These are phyloP conservation scores for Papio anubis DNA, from an alignment of 2,113 vertebrate genomes.

Conservation along the genomic window DNA sequence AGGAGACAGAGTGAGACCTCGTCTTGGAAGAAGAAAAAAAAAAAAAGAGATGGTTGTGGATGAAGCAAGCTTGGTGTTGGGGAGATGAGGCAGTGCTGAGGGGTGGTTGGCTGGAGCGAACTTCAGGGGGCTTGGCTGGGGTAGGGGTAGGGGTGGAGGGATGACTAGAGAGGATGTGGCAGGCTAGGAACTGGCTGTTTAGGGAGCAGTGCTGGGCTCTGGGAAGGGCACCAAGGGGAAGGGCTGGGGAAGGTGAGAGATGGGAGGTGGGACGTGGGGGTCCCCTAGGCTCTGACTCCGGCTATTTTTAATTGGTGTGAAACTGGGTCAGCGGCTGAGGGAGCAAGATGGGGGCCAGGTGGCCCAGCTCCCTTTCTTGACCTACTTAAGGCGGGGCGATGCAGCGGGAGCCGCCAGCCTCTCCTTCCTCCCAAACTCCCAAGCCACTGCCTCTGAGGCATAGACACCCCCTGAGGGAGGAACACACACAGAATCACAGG, in stretches of 20 bases:
- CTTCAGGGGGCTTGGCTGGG: background rate
- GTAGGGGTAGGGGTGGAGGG: background rate
- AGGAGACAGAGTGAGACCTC: no score
- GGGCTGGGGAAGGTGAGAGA: constrained; percentile 59
- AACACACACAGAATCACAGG: no score
- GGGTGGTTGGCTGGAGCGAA: no score
- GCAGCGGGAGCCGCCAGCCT: background rate
- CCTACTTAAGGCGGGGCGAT: constrained; percentile 70
- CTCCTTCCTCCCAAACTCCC: background rate
- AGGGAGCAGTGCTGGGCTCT: background rate
- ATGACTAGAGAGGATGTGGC: background rate
- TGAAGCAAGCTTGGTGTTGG: background rate
- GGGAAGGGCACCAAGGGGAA: constrained; percentile 37
- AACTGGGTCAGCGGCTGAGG: constrained; percentile 77
- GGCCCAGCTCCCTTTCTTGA: constrained; percentile 70
- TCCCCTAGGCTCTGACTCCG: constrained; percentile 73
- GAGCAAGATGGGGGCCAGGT: constrained; percentile 50
- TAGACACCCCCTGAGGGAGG: background rate
- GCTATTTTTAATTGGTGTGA: constrained; percentile 78
- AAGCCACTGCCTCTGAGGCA: background rate
- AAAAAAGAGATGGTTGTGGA: background rate
- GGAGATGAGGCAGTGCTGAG: background rate
- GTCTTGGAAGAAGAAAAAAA: no score
- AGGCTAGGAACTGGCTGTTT: background rate
- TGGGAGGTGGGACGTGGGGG: constrained; percentile 62